phyloP scores from a whole-genome alignment of 2,797 vertebrate species.

The Molossus molossus region DNA sequence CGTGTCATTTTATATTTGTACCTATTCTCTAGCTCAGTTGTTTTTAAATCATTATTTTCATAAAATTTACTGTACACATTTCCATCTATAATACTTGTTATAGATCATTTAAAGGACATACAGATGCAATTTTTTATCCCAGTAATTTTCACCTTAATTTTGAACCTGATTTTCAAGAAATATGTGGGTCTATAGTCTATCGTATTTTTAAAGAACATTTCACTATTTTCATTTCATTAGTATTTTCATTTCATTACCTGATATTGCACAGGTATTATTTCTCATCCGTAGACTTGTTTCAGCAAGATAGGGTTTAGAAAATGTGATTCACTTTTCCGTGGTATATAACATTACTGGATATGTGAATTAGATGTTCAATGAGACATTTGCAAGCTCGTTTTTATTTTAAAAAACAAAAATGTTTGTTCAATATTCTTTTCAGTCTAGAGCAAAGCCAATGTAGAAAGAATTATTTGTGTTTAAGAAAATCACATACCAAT shows the following conservation, averaged over 20 bases:
- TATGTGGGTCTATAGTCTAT: neutral
- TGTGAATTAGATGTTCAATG: neutral
- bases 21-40: neutral
- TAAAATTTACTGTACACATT: neutral
- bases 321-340: neutral
- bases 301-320: constrained; percentile 59
- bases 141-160: constrained; percentile 61
- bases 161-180: constrained; percentile 43
- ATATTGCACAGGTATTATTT: constrained; percentile 1
- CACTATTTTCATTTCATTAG: constrained; percentile 43
- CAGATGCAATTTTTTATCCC: neutral
- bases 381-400: neutral
- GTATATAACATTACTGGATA: neutral
- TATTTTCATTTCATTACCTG: constrained; percentile 40
- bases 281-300: constrained; percentile 7
- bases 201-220: constrained; percentile 19
- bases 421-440: constrained; percentile 5
- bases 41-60: neutral
- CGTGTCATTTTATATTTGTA: neutral
- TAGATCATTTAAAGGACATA: constrained; percentile 1
- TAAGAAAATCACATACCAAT: neutral
- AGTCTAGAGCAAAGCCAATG: neutral
- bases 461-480: neutral
- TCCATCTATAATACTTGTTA: neutral
- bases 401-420: neutral